Base-by-base conservation (phyloP, 2,113 vertebrate species). In the Rhinolophus sinicus region DNA sequence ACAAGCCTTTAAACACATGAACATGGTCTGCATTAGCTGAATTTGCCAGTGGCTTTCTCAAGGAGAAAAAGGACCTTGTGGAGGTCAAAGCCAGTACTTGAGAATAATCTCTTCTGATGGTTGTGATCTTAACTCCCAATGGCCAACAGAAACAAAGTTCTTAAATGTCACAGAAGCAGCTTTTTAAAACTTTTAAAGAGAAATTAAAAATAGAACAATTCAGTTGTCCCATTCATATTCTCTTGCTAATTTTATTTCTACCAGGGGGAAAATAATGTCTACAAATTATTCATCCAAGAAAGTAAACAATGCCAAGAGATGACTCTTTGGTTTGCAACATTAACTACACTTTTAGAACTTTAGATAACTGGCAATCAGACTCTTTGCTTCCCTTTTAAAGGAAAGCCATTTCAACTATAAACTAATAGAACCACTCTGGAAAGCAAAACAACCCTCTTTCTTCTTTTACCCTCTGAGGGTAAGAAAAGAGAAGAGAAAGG, bases 1-100 rank as follows among this genome's bases (percentile, higher is more conserved):
- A 21, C 30, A 92, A 56, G 38, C 12, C 62, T n/a, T 92, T 77
- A 87, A 92, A 91, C 50, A 95, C 78, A 96, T 82, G n/a, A 80
- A 75, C 62, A 50, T 18, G 69, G 64, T 95, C 69, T 77, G 2
- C 56, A 50, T 81, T 83, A 84, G 40, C 40, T 69, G 18, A 96
- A 86, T 90, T 35, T 94, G 50, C 58, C 38, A 88, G 44, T 18
- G 26, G 40, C 47, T 75, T 84, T 91, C 89, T 82, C 38, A 62
- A 93, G 30, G 33, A 91, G n/a, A 96, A 93, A 62, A 93, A 35
- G 5, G 1, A 75, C 6, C 47, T 75, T 58, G 33, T 81, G 38
- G 69, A 89, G 76, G 82, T 90, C 70, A 93, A 72, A 96, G 60
- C 54, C n/a, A 95, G 35, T 58, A 70, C 47, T 50, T 75, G n/a